Evolutionary conservation across 2,113 vertebrate genomes (phyloP), one percentile per base, ranked within the genome.

Genomic region (Psettodes erumei): DNA sequence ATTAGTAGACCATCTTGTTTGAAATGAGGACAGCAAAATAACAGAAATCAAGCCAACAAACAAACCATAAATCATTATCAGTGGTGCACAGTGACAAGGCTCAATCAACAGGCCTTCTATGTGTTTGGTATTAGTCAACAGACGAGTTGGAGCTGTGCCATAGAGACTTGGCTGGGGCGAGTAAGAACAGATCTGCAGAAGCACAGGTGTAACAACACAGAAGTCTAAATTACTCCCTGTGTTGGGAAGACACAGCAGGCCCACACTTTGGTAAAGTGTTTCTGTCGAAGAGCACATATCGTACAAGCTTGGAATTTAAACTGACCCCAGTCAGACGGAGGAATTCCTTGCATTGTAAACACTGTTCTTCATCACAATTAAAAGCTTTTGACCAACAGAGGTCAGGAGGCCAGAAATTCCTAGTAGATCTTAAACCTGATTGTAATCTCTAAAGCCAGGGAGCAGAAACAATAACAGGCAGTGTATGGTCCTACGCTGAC

Each of bases 401-500:
- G 53, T 32, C 71, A 74, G 48, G 23, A 23, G 21, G 13, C 11
- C 13, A 67, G 30, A 6, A 11, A 25, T 10, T 11, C 23, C 25
- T 3, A 16, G 13, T 33, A 32, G 25, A 51, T 8, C 28, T 55
- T 23, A 81, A 43, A 78, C 64, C 62, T 42, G 42, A 78, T 78
- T 25, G 48, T 75, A 75, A 71, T 71, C 53, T 66, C 27, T 45
- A 12, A 32, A 72, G n/a, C 42, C 60, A 64, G 51, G 40, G 37
- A 19, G 51, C 47, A 62, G 32, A 55, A 58, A 56, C 38, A 30
- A 21, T 27, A 51, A 64, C 48, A 37, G 56, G 15, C 21, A 59
- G 48, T n/a, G n/a, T 38, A 18, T 19, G 5, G 28, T 16, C 35
- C 40, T 54, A 53, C 32, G 67, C 67, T 59, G 50, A 58, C 53